Base-by-base conservation (phyloP, 2,113 vertebrate species). In the Triplophysa rosa region DNA sequence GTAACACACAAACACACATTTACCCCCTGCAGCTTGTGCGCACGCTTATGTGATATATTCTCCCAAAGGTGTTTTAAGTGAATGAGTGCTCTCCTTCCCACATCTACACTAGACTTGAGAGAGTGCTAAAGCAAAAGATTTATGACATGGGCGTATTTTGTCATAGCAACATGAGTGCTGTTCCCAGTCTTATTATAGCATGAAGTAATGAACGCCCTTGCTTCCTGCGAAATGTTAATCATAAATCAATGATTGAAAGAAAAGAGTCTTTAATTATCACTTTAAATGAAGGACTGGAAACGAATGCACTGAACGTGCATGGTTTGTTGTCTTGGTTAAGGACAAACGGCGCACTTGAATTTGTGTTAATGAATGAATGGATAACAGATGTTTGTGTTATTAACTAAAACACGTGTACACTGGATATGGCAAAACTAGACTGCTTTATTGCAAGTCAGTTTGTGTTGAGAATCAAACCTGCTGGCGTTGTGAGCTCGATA, bases 1-100 rank as follows among this genome's bases (percentile, higher is more conserved):
- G 97, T 82, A 82, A 71, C 56, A 65, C 33, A 21, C 54, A 21
- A 58, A 40, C 54, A 40, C 17, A 21, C 42, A 23, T 37, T 23
- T 40, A n/a, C 56, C 16, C n/a, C 19, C 4, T n/a, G 69, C 19
- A 21, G n/a, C 54, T 58, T 2, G 17, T 56, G 17, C 6, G 7
- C 52, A 1, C 7, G 16, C 52, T 56, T 56, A 8, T 56, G 17
- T 19, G 52, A 56, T 17, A n/a, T 56, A 8, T 56, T 5, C 7
- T 19, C 52, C 52, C 17, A 56, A 56, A 19, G 16, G 6, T 56
- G 17, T 56, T 56, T 56, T 19, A 56, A 19, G 17, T 56, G 17
- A 56, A 19, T 16, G 23, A 70, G 23, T 10, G 52, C n/a, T 26
- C 67, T 54, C 26, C 59, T 24, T 42, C 23, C 11, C 33, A 17